Base-by-base conservation (phyloP, 2,113 vertebrate genomes). In the Menura novaehollandiae region DNA sequence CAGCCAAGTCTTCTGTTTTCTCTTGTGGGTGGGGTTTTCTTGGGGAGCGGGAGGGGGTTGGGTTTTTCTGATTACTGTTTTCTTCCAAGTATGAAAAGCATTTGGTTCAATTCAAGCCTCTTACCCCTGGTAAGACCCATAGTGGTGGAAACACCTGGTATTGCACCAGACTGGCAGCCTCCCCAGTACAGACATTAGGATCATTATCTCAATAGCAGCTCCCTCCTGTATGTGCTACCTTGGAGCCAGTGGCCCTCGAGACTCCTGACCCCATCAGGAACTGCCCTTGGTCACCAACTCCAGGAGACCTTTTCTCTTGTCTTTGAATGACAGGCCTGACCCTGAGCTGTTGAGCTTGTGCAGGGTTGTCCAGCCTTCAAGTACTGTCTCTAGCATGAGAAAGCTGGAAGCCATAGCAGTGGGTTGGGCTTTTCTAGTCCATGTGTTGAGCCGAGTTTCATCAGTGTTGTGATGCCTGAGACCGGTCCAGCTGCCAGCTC, bases 401-500 rank as follows among this genome's bases (percentile, higher is more conserved):
- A 75, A 47, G 15, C 37, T 86, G 49, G 80, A 83, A 83, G 52
- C 33, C 39, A 19, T 39, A 49, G 43, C 18, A 26, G 27, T 55
- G 33, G 14, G 28, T 26, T 78, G 52, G 33, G 30, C 21, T 68
- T 85, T 82, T 6, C 9, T 10, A 28, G 30, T 39, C 23, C 33
- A 12, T 64, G 7, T 28, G 30, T 21, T 4, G 2, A 88, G 39
- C 33, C 7, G 27, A 8, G 10, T 78, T 47, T 35, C 47, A 12
- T 41, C 79, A 27, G 5, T 3, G 9, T 71, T 12, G 4, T 0
- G 0, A 3, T 63, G 39, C 32, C 20, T 0, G 0, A 62, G 67
- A 64, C n/a, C 58, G 73, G 11, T 33, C 49, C 41, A 20, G 16
- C 49, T 88, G 44, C 39, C 60, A 56, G n/a, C 24, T 72, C 44